These are phyloP conservation scores for Porphyrio hochstetteri DNA, from an alignment of 2,113 vertebrate genomes.

Conservation along the genomic window DNA sequence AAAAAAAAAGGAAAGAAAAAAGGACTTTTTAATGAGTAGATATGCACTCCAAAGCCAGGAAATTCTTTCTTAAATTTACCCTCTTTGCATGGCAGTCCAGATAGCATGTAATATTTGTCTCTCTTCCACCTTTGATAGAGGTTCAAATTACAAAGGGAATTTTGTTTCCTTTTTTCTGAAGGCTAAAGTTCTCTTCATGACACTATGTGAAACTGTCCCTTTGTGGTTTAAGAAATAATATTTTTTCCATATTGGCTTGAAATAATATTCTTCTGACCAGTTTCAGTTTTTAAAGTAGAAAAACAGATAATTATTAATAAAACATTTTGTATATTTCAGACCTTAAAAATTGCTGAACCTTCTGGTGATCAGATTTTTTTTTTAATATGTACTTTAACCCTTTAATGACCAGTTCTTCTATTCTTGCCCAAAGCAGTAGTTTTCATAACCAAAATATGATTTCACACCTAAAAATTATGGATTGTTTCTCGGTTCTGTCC, in stretches of 20 bases:
- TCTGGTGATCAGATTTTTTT: neutral
- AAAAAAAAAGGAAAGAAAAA: neutral
- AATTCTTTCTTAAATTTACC: slow-evolving; percentile 31
- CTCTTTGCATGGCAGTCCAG: neutral
- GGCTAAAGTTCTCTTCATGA: neutral
- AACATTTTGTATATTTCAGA: neutral
- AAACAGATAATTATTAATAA: neutral
- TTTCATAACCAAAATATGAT: neutral
- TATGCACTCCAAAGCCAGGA: slow-evolving; percentile 24
- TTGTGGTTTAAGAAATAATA: slow-evolving; percentile 37
- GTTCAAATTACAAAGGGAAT: slow-evolving; percentile 35
- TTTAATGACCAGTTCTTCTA: neutral
- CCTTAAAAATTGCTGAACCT: neutral
- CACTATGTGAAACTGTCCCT: slow-evolving; percentile 36
- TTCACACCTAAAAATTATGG: neutral
- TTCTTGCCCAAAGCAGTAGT: neutral
- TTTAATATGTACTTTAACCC: neutral
- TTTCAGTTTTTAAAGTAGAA: slow-evolving; percentile 40
- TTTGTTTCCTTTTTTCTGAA: slow-evolving; percentile 27
- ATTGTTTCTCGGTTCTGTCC: neutral
- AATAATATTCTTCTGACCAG: neutral
- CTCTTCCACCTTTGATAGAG: slow-evolving; percentile 23
- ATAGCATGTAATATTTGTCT: slow-evolving; percentile 33
- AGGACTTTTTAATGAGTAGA: neutral
- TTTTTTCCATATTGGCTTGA: slow-evolving; percentile 44